Conservation (phyloP, 2,888 invertebrate genomes). For the Embidobia sp. region DNA sequence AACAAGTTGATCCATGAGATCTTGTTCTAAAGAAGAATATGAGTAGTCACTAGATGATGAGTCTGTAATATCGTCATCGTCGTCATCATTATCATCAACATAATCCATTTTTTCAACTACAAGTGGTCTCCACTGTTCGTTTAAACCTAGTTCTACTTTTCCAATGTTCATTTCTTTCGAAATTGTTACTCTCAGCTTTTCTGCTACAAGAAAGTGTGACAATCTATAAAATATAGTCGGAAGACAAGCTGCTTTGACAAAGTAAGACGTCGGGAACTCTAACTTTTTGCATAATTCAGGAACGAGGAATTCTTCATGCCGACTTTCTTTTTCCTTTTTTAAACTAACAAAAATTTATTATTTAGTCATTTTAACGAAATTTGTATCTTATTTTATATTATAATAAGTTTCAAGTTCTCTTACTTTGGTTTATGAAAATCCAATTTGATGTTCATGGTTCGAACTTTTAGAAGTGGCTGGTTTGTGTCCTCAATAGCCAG, state of each 20-base stretch:
- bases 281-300: conserved; percentile 93
- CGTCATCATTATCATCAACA: too few relatives aligned
- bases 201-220: conserved; percentile 86
- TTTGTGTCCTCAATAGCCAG: conserved; percentile 84
- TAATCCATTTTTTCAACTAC: not conserved
- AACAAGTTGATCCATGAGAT: too few relatives aligned
- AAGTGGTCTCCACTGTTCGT: conserved; percentile 75
- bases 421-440: conserved; percentile 84
- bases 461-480: conserved; percentile 92
- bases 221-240: conserved; percentile 93
- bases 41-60: too few relatives aligned
- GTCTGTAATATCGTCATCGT: too few relatives aligned
- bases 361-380: not conserved
- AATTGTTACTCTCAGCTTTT: conserved; percentile 86
- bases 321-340: conserved; percentile 78
- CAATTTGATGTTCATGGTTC: conserved; percentile 84
- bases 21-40: not conserved
- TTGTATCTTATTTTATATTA: not conserved
- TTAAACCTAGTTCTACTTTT: conserved; percentile 63
- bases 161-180: conserved; percentile 78
- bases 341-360: conserved; percentile 17
- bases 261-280: conserved; percentile 87
- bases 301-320: conserved; percentile 85
- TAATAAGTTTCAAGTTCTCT: conserved; percentile 16
- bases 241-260: conserved; percentile 91